phyloP scores from a whole-genome alignment of 2,888 invertebrate genomes.

The Deroplatys truncata region DNA sequence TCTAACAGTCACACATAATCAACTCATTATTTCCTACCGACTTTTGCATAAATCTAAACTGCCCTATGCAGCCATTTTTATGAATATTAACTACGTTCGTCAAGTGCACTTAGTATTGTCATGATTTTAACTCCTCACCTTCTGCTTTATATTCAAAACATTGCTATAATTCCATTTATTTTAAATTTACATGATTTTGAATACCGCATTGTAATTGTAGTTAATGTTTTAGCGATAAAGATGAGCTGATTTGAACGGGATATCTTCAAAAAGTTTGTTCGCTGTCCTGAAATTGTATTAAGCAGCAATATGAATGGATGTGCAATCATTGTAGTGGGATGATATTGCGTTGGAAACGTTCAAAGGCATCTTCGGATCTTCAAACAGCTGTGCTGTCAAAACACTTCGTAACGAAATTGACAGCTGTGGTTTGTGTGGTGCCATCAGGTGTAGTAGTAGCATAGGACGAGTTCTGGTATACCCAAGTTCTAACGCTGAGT shows the following conservation, averaged over 20 bases:
- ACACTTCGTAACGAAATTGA: neutral
- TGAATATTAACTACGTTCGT: neutral
- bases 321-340: neutral
- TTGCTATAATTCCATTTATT: neutral
- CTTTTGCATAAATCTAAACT: neutral
- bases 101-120: neutral
- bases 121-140: neutral
- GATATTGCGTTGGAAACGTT: neutral
- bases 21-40: conserved; percentile 10
- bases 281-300: neutral
- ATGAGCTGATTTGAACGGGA: neutral
- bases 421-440: neutral
- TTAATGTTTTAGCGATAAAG: neutral
- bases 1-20: conserved; percentile 18
- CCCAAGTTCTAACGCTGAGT: neutral
- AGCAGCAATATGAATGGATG: neutral
- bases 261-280: neutral
- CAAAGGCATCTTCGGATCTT: neutral
- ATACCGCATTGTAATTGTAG: neutral
- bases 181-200: neutral
- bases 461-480: neutral
- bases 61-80: conserved; percentile 23
- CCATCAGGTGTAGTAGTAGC: neutral
- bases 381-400: neutral
- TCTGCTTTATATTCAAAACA: neutral